A percentile compares a stretch with the other conserved stretches of the same genome.
Conservation (phyloP, 2,113 vertebrate species). For the Recurvirostra avosetta region DNA sequence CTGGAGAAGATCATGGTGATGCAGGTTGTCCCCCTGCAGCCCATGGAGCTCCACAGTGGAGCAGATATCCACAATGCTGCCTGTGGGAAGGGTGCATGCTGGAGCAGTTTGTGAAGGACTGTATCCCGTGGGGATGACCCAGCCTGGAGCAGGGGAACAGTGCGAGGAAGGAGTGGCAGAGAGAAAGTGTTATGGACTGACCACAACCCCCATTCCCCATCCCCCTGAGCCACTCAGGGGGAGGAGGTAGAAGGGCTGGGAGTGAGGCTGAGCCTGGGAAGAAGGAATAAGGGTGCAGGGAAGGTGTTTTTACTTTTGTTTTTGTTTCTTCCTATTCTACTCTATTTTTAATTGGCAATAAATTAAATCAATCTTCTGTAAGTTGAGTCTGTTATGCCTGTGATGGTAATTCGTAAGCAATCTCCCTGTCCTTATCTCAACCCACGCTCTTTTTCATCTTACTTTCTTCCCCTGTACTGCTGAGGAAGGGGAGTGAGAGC, state of each 20-base stretch:
- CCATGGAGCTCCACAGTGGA: too few species aligned
- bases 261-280: background rate
- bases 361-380: background rate
- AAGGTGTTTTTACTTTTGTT: background rate
- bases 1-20: background rate
- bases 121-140: background rate
- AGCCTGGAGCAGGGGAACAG: background rate
- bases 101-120: background rate
- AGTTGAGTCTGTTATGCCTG: rapidly evolving
- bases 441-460: background rate
- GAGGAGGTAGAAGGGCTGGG: background rate
- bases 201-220: background rate
- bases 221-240: rapidly evolving
- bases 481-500: background rate
- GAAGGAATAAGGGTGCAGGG: background rate
- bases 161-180: background rate
- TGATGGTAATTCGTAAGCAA: background rate
- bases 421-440: background rate
- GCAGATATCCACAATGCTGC: background rate
- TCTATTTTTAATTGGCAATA: background rate
- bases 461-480: background rate
- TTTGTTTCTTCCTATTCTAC: background rate
- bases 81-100: rapidly evolving
- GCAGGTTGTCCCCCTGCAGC: background rate
- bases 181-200: background rate